Base-by-base conservation (phyloP, 2,797 vertebrate species). In the Falco naumanni region DNA sequence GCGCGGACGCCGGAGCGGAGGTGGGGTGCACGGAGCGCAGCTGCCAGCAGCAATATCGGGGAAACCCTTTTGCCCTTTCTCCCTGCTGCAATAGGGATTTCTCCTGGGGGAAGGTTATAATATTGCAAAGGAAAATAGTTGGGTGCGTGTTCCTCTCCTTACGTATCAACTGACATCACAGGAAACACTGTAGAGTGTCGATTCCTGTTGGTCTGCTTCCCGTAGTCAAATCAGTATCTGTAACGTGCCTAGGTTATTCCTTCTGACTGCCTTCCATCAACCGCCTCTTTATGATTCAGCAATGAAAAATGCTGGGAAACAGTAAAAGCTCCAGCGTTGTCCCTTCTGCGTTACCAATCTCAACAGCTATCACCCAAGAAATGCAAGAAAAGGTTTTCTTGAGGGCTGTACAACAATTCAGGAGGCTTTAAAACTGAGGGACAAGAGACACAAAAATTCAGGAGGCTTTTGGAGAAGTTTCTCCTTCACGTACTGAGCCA, bases 1-100 rank as follows among this genome's bases (percentile, higher is more conserved):
- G 1, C 2, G 24, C 3, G 28, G 64, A 15, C 6, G 8, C 39
- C 6, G 4, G 54, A 31, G 53, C 1, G 1, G 61, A 21, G 33
- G 13, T 11, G 33, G 16, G 56, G 2, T 39, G n/a, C n/a, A 11
- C 0, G 1, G 25, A 22, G 29, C 9, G 33, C 28, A 47, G 43
- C 64, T 16, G 3, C 54, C 39, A 45, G 43, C 47, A 71, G 37
- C 18, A 16, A 48, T 9, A 5, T 26, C 20, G 4, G 54, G 51
- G 33, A 53, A 39, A 64, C 64, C 4, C 10, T 20, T 56, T 41
- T 51, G 22, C 37, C 18, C 34, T 34, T 48, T 24, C 18, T 26
- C 41, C 57, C 47, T n/a, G 26, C 41, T 22, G 34, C 31, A 54
- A 9, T 3, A 10, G 43, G 48, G 6, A 5, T 85, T 66, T 54